Base-by-base conservation (phyloP, 2,113 vertebrate genomes). In the Anguilla rostrata region DNA sequence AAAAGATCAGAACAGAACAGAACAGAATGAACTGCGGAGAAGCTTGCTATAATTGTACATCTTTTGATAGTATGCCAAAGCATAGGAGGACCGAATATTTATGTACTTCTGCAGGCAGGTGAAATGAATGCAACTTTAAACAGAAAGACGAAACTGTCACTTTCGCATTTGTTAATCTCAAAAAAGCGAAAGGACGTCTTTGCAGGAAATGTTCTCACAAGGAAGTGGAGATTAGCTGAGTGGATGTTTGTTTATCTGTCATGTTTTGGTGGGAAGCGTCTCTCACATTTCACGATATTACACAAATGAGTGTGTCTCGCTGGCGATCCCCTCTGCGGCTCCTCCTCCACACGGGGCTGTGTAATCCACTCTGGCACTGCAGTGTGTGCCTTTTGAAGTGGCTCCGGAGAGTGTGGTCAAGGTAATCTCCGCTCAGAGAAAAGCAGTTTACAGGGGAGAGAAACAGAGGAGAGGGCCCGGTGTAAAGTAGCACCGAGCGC, bases 381-480 rank as follows among this genome's bases (percentile, higher is more conserved):
- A 87, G 79, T 85, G 88, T 87, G 87, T 80, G 82, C 87, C 87
- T 86, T 90, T 85, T 89, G 85, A 88, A 89, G 87, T 83, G 83
- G 81, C 41, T 79, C 86, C 84, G 82, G 87, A 85, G 88, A 90
- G 83, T 71, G 83, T 84, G 89, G 88, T 90, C 87, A 85, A 89
- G 82, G 88, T 89, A 89, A 91, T 91, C 89, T 88, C 84, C 82
- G 81, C 87, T 90, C 78, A 39, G 83, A 87, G 88, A 46, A 90
- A 89, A 90, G 87, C 86, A 49, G 46, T 90, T 91, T 88, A 87
- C 83, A 34, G 83, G 71, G 86, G 81, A 46, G 8, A 85, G 88
- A 88, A 79, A 82, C 75, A 87, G 87, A 86, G 63, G 86, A 78
- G 81, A 83, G 60, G 86, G 63, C 75, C 81, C 71, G 14, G 80